Evolutionary conservation across 2,888 invertebrate species (phyloP), one percentile per base, ranked within the genome.

Genomic region (Agonopterix heracliana): DNA sequence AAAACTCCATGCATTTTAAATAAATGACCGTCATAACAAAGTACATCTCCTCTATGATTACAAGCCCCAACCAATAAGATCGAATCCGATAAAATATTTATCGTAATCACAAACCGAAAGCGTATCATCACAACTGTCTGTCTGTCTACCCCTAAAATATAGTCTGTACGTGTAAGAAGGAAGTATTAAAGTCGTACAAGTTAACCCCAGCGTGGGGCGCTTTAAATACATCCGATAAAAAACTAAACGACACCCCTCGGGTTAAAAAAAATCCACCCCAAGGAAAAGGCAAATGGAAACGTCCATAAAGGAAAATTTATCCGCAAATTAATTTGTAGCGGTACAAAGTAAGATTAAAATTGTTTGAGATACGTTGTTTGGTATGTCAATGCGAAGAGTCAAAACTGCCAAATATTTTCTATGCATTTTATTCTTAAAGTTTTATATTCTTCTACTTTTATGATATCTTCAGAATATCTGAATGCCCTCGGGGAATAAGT

Each of bases 151-250:
- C 61, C 61, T 61, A 61, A 68, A 63, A 65, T 66, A 64, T 61
- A 63, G 56, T 54, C 55, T 61, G 69, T 68, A 74, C 77, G 74
- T 76, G 78, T 76, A 71, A 67, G 77, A 68, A 78, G 83, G 82
- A 85, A 83, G 81, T 81, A 83, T 82, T 85, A 84, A 80, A 83
- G 70, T 77, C 80, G 71, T 75, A 78, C 80, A 78, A 84, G 75
- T 73, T 74, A 81, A 80, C 87, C 84, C 84, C 75, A 71, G 72
- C 60, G 60, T 53, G 51, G 62, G 60, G 59, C 63, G 65, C 68
- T 80, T 84, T 86, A 86, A 87, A 83, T 86, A 85, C 81, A 81
- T 80, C 80, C 84, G 83, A 88, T 87, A 86, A 87, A 83, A 84
- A 87, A 85, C 81, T 80, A 80, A 79, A 76, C 71, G 71, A 68